Evolutionary conservation across 2,113 vertebrate species (phyloP).

Genomic region (Paraplagusia blochii): DNA sequence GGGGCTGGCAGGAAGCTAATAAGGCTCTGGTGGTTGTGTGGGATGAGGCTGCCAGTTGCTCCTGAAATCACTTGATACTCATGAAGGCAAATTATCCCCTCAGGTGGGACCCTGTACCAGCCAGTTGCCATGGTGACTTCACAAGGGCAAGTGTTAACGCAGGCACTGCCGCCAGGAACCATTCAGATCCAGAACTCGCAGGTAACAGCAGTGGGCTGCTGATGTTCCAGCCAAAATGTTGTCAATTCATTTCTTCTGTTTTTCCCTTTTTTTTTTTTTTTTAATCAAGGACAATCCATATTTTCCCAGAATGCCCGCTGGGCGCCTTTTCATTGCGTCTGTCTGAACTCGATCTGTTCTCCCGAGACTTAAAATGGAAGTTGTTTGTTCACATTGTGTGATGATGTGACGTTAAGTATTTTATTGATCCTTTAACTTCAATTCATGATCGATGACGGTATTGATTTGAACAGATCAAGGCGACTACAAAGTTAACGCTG

Average conservation of each 20-base stretch:
- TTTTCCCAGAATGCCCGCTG: conserved; percentile 18
- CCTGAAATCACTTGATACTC: conserved; percentile 52
- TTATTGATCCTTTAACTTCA: background rate
- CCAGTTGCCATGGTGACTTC: conserved; percentile 99
- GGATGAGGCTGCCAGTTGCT: conserved; percentile 32
- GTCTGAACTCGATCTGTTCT: conserved; percentile 37
- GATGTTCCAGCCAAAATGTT: conserved; percentile 6
- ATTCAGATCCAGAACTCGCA: conserved; percentile 96
- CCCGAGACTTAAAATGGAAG: conserved; percentile 46
- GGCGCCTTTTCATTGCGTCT: conserved; percentile 38
- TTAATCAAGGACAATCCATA: conserved; percentile 36
- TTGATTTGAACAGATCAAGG: background rate
- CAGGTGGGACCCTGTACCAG: conserved; percentile 97
- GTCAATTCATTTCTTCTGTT: background rate
- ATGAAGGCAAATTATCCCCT: conserved; percentile 66
- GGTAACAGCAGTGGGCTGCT: conserved; percentile 73
- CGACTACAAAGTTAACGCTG: background rate
- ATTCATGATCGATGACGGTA: background rate
- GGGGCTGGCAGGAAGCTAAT: conserved; percentile 31
- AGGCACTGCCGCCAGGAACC: conserved; percentile 89
- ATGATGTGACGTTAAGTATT: conserved; percentile 6
- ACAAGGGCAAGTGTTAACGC: conserved; percentile 96
- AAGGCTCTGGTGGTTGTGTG: conserved; percentile 13
- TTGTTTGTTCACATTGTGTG: conserved; percentile 40
- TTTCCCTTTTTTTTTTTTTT: conserved; percentile 30